Conservation (phyloP, 2,888 invertebrate genomes). For the Heliconius sara region DNA sequence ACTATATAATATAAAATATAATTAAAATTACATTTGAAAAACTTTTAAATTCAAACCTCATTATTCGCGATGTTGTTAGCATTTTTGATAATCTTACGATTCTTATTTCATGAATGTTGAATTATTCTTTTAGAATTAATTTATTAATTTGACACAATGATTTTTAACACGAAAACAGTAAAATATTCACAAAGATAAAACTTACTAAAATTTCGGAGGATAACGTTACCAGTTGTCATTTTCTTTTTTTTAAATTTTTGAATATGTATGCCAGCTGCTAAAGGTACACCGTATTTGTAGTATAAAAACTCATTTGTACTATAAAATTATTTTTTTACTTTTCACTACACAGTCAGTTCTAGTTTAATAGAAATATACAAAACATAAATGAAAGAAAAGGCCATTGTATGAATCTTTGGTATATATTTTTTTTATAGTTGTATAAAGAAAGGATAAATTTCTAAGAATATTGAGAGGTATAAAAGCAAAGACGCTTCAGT, state of each 20-base stretch:
- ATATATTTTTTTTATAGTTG: too few relatives aligned
- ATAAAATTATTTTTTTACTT: too few relatives aligned
- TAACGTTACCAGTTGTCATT: constrained; percentile 4
- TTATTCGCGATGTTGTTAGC: constrained; percentile 39
- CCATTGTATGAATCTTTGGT: too few relatives aligned
- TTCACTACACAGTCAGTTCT: too few relatives aligned
- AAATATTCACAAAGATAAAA: neutral
- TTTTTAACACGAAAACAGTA: neutral
- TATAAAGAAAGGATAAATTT: too few relatives aligned
- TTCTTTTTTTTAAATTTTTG: neutral
- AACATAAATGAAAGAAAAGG: too few relatives aligned
- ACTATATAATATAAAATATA: neutral
- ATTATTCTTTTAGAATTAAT: neutral
- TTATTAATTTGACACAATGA: neutral
- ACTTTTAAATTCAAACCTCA: constrained; percentile 30
- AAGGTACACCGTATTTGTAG: neutral
- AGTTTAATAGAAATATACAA: too few relatives aligned
- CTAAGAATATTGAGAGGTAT: too few relatives aligned
- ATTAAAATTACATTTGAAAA: neutral
- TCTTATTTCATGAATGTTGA: neutral
- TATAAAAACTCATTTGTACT: neutral
- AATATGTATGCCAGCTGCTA: neutral
- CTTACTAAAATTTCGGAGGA: constrained; percentile 14
- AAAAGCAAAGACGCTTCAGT: too few relatives aligned
- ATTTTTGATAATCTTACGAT: constrained; percentile 14